These are phyloP conservation scores for Lagocephalus sceleratus DNA, from an alignment of 2,797 vertebrate genomes.

Conservation along the genomic window DNA sequence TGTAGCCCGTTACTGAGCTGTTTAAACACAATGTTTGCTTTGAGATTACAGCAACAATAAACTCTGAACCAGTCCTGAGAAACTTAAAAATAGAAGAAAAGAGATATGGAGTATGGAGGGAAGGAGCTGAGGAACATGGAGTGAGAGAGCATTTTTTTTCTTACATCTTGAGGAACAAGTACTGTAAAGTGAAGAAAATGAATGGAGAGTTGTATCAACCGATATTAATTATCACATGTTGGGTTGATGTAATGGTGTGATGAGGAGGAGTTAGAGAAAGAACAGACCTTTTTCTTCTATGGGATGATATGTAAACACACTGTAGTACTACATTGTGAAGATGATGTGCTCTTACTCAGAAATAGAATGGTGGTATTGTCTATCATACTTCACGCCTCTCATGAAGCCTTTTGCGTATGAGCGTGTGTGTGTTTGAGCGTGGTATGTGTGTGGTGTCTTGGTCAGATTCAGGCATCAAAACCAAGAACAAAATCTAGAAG, in stretches of 20 bases:
- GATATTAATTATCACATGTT: conserved; percentile 21
- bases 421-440: conserved; percentile 3
- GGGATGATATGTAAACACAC: conserved; percentile 34
- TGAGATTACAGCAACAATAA: conserved; percentile 48
- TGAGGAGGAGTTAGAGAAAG: conserved; percentile 22
- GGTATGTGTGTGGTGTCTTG: conserved; percentile 31
- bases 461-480: conserved; percentile 72
- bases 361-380: conserved; percentile 61
- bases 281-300: conserved; percentile 35
- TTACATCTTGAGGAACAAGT: conserved; percentile 56
- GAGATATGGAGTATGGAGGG: conserved; percentile 43
- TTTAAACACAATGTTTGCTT: conserved; percentile 42
- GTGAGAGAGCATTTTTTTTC: conserved; percentile 27
- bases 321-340: conserved; percentile 28
- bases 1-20: conserved; percentile 44
- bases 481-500: conserved; percentile 76
- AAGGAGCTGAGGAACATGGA: conserved; percentile 46
- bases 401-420: conserved; percentile 16
- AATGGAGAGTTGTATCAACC: conserved; percentile 29
- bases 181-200: conserved; percentile 32
- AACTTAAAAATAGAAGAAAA: conserved; percentile 43
- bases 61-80: conserved; percentile 62
- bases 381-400: conserved; percentile 41
- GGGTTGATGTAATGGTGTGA: conserved; percentile 30
- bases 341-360: conserved; percentile 29